Evolutionary conservation across 2,113 vertebrate species (phyloP).

Genomic region (Laticauda colubrina): DNA sequence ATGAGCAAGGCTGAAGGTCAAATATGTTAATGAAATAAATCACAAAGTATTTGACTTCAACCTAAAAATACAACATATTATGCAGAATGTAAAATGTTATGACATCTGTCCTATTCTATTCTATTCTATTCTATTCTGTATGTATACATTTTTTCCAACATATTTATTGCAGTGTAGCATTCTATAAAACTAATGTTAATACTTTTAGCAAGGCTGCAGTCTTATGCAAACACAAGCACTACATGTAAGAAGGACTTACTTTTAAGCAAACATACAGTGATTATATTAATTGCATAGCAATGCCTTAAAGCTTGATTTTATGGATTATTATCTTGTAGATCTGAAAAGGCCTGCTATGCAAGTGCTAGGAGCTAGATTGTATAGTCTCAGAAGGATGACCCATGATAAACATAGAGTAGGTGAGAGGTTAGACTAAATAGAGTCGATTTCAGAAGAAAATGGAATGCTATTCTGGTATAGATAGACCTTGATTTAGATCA

Average conservation of each 20-base stretch:
- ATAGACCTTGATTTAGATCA: neutral
- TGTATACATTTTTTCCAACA: no score
- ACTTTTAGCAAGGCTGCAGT: no score
- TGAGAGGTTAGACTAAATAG: neutral
- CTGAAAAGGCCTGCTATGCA: neutral
- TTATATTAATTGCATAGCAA: neutral
- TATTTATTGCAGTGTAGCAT: no score
- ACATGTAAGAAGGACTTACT: neutral
- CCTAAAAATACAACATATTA: no score
- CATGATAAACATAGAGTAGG: neutral
- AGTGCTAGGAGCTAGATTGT: neutral
- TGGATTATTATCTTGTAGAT: neutral
- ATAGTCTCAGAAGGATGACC: neutral
- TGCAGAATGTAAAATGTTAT: no score
- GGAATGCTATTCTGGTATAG: neutral
- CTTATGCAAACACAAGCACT: no score
- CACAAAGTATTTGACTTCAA: no score
- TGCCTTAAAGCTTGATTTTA: neutral
- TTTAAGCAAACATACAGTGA: neutral
- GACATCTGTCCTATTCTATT: no score
- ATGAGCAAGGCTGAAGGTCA: no score
- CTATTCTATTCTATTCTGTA: no score
- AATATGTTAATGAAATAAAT: no score
- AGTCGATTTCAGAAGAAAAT: neutral
- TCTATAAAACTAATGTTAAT: no score